Conservation (phyloP, 2,888 invertebrate genomes). For the Xanthorhoe designata region DNA sequence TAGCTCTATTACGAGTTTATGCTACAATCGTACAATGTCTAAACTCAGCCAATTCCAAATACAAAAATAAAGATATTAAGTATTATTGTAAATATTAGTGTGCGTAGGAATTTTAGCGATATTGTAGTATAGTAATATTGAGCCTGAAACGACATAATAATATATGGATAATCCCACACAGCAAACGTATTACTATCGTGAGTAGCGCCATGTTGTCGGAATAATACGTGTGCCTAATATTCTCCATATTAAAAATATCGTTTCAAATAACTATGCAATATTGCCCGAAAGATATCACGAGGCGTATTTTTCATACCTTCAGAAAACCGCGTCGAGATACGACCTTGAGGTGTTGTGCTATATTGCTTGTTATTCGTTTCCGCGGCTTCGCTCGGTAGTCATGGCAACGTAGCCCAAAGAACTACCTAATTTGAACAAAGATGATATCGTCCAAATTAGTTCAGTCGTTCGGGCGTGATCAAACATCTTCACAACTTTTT, state of each 20-base stretch:
- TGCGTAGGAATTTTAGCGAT: too few relatives aligned
- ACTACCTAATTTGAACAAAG: too few relatives aligned
- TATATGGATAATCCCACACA: conserved; percentile 4
- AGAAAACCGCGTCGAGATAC: conserved; percentile 15
- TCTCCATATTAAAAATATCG: conserved; percentile 43
- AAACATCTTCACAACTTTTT: not conserved
- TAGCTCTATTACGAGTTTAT: too few relatives aligned
- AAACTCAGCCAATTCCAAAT: too few relatives aligned
- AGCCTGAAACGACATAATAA: not conserved
- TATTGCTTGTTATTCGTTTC: not conserved
- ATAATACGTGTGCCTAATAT: conserved; percentile 38
- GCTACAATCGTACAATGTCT: too few relatives aligned
- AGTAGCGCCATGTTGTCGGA: conserved; percentile 31
- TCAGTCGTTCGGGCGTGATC: not conserved
- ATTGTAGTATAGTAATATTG: not conserved
- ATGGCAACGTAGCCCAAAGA: not conserved
- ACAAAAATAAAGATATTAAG: too few relatives aligned
- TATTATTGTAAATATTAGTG: too few relatives aligned
- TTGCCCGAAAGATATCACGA: conserved; percentile 32
- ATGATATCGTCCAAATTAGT: not conserved
- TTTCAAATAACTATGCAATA: conserved; percentile 40
- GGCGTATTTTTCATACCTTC: conserved; percentile 12
- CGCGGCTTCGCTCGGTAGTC: not conserved
- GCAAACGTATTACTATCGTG: conserved; percentile 39
- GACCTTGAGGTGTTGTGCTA: not conserved